Evolutionary conservation across 2,797 vertebrate species (phyloP), one percentile per base, ranked within the genome.

Genomic region (Bovichtus variegatus): DNA sequence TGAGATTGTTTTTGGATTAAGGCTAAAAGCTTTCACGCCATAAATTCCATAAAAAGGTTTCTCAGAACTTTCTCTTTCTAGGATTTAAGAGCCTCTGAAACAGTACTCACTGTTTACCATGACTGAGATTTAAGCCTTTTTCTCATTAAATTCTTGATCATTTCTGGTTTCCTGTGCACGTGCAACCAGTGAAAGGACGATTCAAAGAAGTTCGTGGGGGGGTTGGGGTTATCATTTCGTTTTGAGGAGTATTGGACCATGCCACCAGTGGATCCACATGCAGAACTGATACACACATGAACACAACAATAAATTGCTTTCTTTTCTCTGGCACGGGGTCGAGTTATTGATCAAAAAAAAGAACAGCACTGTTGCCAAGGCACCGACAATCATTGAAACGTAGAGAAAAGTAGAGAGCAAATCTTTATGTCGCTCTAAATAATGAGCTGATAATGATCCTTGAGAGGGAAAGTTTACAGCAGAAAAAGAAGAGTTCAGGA

Each of bases 31-130:
- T 10, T 51, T 23, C 15, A 47, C 18, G 16, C 47, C 23, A n/a
- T 2, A 2, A 25, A 71, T 41, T 68, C 41, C 31, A 50, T 3
- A 44, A 29, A 23, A 9, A 4, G 0, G 4, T 29, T 25, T 65
- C n/a, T 51, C 68, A 27, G 25, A n/a, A 40, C 8, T 40, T 27
- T 41, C 21, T 18, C 23, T 31, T 6, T 8, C 25, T 2, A 8
- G 2, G 58, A 2, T 40, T 53, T 10, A 15, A 25, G 34, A 60
- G 34, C n/a, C 15, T 50, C n/a, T 50, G 15, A 73, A 15, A 40
- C 3, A 2, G 15, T 1, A 7, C 27, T 25, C 44, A n/a, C 15
- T 25, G 23, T 4, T 29, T 9, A 5, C 12, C 2, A 0, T 0
- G 25, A 44, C n/a, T 10, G n/a, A 41, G n/a, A n/a, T n/a, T 62